Base-by-base conservation (phyloP, 2,888 invertebrate genomes). In the Dasypolia templi region DNA sequence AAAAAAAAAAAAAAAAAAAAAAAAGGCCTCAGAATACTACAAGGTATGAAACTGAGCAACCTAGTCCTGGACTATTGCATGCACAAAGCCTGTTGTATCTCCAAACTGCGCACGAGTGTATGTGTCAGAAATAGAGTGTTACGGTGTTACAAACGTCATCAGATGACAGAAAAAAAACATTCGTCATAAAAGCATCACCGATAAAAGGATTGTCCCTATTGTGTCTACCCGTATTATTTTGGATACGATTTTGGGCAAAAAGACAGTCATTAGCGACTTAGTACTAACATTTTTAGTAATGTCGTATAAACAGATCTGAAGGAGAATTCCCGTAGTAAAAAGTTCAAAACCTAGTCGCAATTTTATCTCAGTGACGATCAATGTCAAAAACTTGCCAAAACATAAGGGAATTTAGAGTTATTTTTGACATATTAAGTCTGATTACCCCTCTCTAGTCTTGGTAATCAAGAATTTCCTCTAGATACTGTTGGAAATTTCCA, bases 101-200 rank as follows among this genome's bases (percentile, higher is more conserved):
- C 42, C n/a, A 69, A 56, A 51, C 42, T 67, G 79, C 55, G 76
- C 66, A 69, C 32, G 63, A 72, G 71, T 64, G 56, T 51, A 55
- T n/a, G 46, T 26, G n/a, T 32, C 71, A 64, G 26, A 81, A 79
- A 81, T 79, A 81, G 78, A 55, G 32, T 74, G 49, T 56, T 71
- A 76, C 63, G 51, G 59, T 35, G 51, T 49, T 59, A 70, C 75
- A 61, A 62, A 64, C 64, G 64, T 71, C 72, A 79, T 74, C 71
- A 56, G 70, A 65, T 56, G 67, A 75, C 68, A 63, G 56, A 67
- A 73, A 58, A 77, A 58, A 66, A 71, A 77, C 61, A 76, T 84
- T 75, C 69, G 56, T 75, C 71, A 82, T 68, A 44, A 39, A 56
- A 32, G 44, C 32, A 19, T 61, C 51, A 76, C 7, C 4, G 51